Conservation (phyloP, 92 coral and sea anemone species). For the Parazoanthus swiftii region DNA sequence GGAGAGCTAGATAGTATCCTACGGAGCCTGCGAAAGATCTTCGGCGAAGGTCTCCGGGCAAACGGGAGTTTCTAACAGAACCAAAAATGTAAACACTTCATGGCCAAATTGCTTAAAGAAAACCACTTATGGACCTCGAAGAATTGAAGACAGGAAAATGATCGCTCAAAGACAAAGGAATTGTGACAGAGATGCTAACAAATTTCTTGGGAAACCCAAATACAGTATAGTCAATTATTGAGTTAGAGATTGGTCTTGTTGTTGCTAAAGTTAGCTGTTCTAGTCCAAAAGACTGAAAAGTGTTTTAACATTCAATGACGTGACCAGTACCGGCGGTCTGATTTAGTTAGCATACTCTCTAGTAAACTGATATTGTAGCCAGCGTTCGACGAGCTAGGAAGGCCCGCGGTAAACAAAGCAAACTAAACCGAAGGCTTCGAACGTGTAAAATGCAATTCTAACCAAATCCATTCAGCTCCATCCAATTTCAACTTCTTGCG, state of each 20-base stretch:
- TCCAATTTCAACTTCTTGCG: conserved; percentile 6
- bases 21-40: conserved; percentile 1
- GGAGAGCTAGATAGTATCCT: conserved; percentile 11
- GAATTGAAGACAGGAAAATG: conserved; percentile 17
- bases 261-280: not conserved
- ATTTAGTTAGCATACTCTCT: conserved; percentile 29
- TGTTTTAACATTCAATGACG: not conserved
- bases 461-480: conserved; percentile 27
- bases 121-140: conserved; percentile 18
- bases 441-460: conserved; percentile 19
- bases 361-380: conserved; percentile 1
- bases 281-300: conserved; percentile 4
- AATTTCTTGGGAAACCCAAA: conserved; percentile 6
- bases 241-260: not conserved
- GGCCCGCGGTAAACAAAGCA: conserved; percentile 22
- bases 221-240: conserved; percentile 8
- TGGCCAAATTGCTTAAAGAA: conserved; percentile 15
- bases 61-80: conserved; percentile 21
- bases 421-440: conserved; percentile 18
- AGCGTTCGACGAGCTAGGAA: not conserved
- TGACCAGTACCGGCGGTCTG: conserved; percentile 4
- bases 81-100: not conserved
- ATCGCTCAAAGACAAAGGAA: conserved; percentile 28
- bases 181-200: not conserved
- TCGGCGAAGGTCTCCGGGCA: conserved; percentile 1